Base-by-base conservation (phyloP, 2,888 invertebrate genomes). In the Luperina testacea region DNA sequence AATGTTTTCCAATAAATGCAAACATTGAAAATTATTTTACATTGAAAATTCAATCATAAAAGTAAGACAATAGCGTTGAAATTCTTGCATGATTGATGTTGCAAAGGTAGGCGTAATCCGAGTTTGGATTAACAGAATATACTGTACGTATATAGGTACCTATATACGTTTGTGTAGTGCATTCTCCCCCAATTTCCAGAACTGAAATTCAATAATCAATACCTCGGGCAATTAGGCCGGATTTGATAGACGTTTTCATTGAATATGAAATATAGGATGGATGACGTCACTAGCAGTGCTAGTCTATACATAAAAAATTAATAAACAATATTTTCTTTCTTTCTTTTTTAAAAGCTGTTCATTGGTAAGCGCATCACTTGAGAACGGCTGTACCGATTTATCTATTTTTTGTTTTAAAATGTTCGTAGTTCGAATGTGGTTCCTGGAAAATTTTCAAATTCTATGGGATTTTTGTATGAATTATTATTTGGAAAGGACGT, bases 1-100 rank as follows among this genome's bases (percentile, higher is more conserved):
- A 59, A 59, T 24, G 32, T 76, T 76, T 69, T 69, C 42, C 69
- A 65, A 82, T 51, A 51, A 67, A 48, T 61, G 53, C 53, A 57
- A 15, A 32, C 17, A 27, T 15, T 20, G 15, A 27, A n/a, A 67
- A 32, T 20, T 20, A n/a, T n/a, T 32, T 53, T 15, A n/a, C 38
- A 51, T 51, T 38, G 24, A 20, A 77, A 42, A 71, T 48, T 57
- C 9, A n/a, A 27, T 38, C n/a, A 11, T 72, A 68, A 38, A 32
- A 1, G 1, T 57, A 24, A n/a, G 6, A 48, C 0, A 2, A 2
- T 65, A 79, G 24, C 24, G 20, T 53, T 42, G 32, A 57, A 63
- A 57, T 63, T 71, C 45, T 24, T 77, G 38, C 27, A 15, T 20
- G 45, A 17, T 64, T 42, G 53, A 27, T 15, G 20, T 4, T 24